Percentiles rank a stretch among this genome's conserved stretches.
These are phyloP conservation scores for Pterocles burchelli DNA, from an alignment of 2,113 vertebrate genomes.

Conservation along the genomic window DNA sequence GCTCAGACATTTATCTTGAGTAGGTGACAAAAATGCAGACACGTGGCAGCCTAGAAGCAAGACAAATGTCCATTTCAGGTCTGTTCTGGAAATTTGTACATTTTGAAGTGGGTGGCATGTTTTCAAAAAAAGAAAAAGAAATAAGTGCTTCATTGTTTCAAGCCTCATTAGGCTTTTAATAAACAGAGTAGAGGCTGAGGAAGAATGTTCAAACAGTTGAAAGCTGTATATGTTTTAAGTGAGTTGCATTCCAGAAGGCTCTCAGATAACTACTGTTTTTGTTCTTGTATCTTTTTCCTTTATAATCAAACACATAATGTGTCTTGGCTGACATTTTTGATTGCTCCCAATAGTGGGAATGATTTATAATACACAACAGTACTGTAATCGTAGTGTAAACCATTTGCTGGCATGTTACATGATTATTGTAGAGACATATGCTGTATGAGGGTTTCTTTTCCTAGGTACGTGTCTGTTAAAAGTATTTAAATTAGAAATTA, in stretches of 20 bases:
- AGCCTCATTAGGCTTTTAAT: conserved; percentile 8
- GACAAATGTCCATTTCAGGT: conserved; percentile 57
- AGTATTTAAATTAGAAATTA: background rate
- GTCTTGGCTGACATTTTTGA: background rate
- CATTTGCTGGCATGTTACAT: background rate
- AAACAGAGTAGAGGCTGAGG: conserved; percentile 29
- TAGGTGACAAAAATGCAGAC: conserved; percentile 71
- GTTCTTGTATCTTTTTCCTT: background rate
- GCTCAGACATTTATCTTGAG: conserved; percentile 71
- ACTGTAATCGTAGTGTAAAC: background rate
- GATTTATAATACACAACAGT: background rate
- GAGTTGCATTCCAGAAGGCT: conserved; percentile 49
- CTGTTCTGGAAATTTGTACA: conserved; percentile 63
- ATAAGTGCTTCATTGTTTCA: conserved; percentile 55
- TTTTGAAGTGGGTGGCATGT: conserved; percentile 60
- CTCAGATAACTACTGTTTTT: background rate
- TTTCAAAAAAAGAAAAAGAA: conserved; percentile 36
- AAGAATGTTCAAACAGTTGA: conserved; percentile 50
- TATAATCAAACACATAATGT: background rate
- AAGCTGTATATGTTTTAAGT: conserved; percentile 4
- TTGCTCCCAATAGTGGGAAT: background rate
- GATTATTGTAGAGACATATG: background rate
- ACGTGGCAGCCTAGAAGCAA: conserved; percentile 53
- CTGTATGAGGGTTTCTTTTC: background rate
- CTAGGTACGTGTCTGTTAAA: background rate